Percentiles rank a stretch among this genome's conserved stretches.
These are phyloP conservation scores for Aphaenogaster ashmeadi DNA, from an alignment of 1,140 invertebrate genomes.

Conservation along the genomic window DNA sequence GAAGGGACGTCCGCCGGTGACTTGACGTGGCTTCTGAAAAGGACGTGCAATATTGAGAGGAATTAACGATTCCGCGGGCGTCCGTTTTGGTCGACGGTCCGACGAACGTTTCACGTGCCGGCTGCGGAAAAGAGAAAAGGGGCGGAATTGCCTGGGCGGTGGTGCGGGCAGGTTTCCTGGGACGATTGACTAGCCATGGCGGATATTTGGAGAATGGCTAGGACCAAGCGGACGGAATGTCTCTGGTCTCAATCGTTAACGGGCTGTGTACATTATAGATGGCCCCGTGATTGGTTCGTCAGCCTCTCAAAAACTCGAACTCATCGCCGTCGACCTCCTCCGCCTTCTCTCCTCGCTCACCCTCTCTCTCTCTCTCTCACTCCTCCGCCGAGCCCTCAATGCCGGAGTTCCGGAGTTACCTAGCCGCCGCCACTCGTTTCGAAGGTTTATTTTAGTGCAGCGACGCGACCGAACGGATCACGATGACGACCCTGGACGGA, in stretches of 20 bases:
- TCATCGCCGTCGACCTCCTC: slow-evolving; percentile 68
- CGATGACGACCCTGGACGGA: slow-evolving; percentile 29
- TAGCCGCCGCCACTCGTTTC: slow-evolving; percentile 65
- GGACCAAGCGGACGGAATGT: slow-evolving; percentile 74
- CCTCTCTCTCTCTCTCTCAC: slow-evolving; percentile 30
- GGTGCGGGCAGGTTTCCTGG: slow-evolving; percentile 68
- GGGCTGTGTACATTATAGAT: slow-evolving; percentile 85
- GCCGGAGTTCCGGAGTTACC: slow-evolving; percentile 51
- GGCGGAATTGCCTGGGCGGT: slow-evolving; percentile 56
- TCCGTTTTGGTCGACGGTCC: slow-evolving; percentile 68
- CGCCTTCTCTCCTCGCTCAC: slow-evolving; percentile 36
- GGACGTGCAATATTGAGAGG: slow-evolving; percentile 80
- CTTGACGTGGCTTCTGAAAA: slow-evolving; percentile 76
- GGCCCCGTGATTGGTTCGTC: slow-evolving; percentile 84
- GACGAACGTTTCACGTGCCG: slow-evolving; percentile 63
- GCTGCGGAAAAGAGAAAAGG: slow-evolving; percentile 74
- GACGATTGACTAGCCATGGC: slow-evolving; percentile 70
- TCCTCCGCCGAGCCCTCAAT: slow-evolving; percentile 34
- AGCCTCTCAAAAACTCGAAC: slow-evolving; percentile 82
- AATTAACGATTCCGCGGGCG: slow-evolving; percentile 80
- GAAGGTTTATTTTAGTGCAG: slow-evolving; percentile 73
- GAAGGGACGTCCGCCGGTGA: slow-evolving; percentile 43
- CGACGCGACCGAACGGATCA: slow-evolving; percentile 48
- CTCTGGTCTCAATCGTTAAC: slow-evolving; percentile 81
- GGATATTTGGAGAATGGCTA: slow-evolving; percentile 78